A percentile compares a stretch with the other conserved stretches of the same genome.
Evolutionary conservation across 2,113 vertebrate species (phyloP).

Genomic region (Cyanoderma ruficeps): DNA sequence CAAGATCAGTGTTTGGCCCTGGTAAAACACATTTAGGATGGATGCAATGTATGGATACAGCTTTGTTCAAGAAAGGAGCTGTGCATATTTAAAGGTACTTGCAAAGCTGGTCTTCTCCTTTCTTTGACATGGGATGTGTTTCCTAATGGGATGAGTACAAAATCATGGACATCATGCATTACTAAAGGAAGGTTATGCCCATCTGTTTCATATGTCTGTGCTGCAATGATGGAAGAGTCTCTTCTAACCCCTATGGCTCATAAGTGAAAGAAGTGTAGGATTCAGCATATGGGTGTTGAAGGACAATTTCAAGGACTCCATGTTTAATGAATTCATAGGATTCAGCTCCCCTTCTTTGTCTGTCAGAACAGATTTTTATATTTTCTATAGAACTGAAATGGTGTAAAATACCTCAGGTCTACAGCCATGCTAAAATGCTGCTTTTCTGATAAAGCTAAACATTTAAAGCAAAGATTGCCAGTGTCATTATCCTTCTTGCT

Average conservation of each 20-base stretch:
- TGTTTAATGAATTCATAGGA: conserved; percentile 30
- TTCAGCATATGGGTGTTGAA: background rate
- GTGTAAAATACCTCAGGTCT: background rate
- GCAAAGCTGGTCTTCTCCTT: conserved; percentile 50
- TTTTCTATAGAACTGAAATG: background rate
- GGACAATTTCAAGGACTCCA: conserved; percentile 14
- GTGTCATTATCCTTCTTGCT: background rate
- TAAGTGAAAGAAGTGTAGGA: background rate
- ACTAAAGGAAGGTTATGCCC: conserved; percentile 23
- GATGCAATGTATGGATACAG: conserved; percentile 21
- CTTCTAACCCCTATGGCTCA: conserved; percentile 32
- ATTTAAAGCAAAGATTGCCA: background rate
- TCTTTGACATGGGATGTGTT: background rate
- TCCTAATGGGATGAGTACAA: conserved; percentile 20
- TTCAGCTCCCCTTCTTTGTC: background rate
- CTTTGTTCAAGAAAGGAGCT: conserved; percentile 38
- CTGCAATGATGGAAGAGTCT: background rate
- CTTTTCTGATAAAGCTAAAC: background rate
- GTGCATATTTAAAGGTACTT: conserved; percentile 54
- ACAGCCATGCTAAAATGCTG: background rate
- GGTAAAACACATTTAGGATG: conserved; percentile 49
- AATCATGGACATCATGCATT: conserved; percentile 7
- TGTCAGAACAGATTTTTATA: background rate
- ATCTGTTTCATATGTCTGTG: background rate
- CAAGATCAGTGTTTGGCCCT: conserved; percentile 31